Evolutionary conservation across 2,797 vertebrate species (phyloP).

Genomic region (Peromyscus aztecus): DNA sequence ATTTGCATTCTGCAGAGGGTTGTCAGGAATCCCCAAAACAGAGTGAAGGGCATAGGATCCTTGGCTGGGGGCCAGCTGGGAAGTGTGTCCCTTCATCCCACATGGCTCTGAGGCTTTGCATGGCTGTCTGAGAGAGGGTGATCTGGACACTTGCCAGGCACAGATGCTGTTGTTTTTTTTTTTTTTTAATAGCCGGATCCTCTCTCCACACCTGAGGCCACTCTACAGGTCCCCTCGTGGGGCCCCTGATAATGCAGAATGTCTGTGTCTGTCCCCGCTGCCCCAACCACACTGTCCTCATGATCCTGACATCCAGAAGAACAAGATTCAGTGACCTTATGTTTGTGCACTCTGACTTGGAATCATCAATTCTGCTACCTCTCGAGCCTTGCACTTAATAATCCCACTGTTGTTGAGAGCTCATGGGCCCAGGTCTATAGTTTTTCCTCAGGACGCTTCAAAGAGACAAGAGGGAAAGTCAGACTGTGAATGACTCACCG

Average conservation of each 20-base stretch:
- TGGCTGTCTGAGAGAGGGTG: neutral
- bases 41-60: rapidly evolving
- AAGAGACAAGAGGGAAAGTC: neutral
- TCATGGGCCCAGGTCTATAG: neutral
- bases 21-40: neutral
- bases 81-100: neutral
- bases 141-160: neutral
- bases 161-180: neutral
- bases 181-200: rapidly evolving
- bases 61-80: rapidly evolving
- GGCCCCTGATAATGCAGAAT: neutral
- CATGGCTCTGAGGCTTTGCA: neutral
- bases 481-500: rapidly evolving
- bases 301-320: neutral
- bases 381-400: neutral
- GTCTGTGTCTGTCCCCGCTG: rapidly evolving
- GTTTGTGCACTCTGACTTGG: neutral
- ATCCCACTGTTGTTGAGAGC: neutral
- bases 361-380: neutral
- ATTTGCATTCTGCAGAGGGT: too few species aligned
- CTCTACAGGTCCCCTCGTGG: neutral
- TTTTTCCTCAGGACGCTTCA: neutral
- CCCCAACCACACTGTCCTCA: rapidly evolving
- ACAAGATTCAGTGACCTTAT: neutral
- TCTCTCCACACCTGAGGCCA: neutral